Evolutionary conservation across 2,797 vertebrate genomes (phyloP).

Genomic region (Falco biarmicus): DNA sequence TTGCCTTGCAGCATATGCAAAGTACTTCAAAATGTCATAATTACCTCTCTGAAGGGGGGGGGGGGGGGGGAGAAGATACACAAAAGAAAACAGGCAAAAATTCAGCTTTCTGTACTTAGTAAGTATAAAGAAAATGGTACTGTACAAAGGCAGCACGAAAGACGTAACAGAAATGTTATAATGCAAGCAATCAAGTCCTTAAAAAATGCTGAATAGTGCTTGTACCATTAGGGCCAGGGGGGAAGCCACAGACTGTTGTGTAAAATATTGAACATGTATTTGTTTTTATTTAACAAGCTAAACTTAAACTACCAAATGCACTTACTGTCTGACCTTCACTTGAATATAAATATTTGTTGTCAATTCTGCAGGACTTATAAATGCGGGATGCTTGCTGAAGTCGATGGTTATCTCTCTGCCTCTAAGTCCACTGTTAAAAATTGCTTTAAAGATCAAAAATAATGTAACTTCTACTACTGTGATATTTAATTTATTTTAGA

Average conservation of each 20-base stretch:
- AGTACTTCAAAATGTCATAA: constrained; percentile 68
- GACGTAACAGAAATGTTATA: background rate
- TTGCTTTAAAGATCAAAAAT: background rate
- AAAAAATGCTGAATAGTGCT: background rate
- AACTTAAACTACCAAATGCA: background rate
- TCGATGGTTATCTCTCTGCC: background rate
- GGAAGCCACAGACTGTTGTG: background rate
- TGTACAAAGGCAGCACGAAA: background rate
- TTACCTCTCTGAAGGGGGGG: constrained; percentile 43
- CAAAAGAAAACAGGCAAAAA: constrained; percentile 33
- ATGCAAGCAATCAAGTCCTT: constrained; percentile 18
- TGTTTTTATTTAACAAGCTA: background rate
- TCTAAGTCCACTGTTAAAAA: background rate
- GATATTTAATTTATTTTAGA: background rate
- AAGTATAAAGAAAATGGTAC: background rate
- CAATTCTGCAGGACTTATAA: background rate
- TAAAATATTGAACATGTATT: background rate
- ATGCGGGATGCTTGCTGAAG: background rate
- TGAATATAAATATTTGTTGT: background rate
- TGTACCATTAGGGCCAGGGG: background rate
- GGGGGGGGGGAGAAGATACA: background rate
- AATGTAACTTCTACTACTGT: background rate
- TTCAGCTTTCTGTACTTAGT: background rate
- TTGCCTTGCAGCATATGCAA: constrained; percentile 67
- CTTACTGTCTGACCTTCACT: background rate